Evolutionary conservation across 1,140 invertebrate genomes (phyloP).

Genomic region (Hyposmocoma kahamanoa): DNA sequence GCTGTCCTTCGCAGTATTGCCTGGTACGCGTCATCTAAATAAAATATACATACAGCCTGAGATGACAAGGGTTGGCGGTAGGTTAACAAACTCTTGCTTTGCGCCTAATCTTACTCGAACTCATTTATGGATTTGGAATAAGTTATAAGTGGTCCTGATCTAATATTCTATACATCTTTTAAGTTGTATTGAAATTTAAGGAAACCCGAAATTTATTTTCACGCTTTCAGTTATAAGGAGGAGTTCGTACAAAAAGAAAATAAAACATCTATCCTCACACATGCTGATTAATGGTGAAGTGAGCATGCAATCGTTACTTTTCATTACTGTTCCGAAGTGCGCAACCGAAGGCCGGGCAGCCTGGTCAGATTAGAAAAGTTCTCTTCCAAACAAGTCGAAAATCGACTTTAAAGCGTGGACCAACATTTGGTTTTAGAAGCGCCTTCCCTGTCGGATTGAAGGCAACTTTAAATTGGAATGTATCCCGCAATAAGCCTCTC

Average conservation of each 20-base stretch:
- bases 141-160: too few relatives aligned
- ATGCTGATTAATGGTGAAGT: conserved; percentile 61
- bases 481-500: conserved; percentile 69
- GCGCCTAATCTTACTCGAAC: too few relatives aligned
- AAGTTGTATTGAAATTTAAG: too few relatives aligned
- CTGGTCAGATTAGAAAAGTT: conserved; percentile 71
- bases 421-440: conserved; percentile 69
- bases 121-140: too few relatives aligned
- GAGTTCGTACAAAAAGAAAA: conserved; percentile 4
- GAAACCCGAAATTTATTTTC: too few relatives aligned
- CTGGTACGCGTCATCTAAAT: conserved; percentile 58
- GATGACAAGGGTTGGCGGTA: conserved; percentile 2
- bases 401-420: conserved; percentile 68
- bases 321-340: conserved; percentile 68
- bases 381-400: conserved; percentile 58
- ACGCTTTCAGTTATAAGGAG: too few relatives aligned
- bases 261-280: conserved; percentile 11
- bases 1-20: conserved; percentile 59
- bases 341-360: conserved; percentile 46
- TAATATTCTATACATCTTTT: too few relatives aligned
- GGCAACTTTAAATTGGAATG: conserved; percentile 72
- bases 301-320: conserved; percentile 69
- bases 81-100: conserved; percentile 2
- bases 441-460: conserved; percentile 47
- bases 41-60: not conserved